A percentile compares a stretch with the other conserved stretches of the same genome.
Evolutionary conservation across 2,113 vertebrate genomes (phyloP).

Genomic region (Otocyon megalotis): DNA sequence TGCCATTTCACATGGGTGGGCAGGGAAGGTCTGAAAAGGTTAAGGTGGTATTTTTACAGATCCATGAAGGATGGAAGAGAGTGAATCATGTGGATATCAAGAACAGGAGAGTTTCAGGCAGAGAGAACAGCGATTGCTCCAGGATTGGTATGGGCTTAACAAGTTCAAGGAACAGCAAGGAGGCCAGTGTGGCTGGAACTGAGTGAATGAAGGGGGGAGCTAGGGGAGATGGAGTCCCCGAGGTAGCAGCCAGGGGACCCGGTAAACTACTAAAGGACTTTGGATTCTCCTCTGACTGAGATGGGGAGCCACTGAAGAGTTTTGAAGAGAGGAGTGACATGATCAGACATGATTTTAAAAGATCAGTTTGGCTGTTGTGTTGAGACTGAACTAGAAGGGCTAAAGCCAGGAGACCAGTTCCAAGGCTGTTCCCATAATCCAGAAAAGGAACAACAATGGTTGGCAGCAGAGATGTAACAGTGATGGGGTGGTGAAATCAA

Average conservation of each 20-base stretch:
- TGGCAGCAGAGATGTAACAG: neutral
- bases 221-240: neutral
- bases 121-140: neutral
- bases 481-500: neutral
- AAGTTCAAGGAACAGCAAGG: neutral
- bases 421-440: neutral
- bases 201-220: accelerated
- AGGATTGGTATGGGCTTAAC: neutral
- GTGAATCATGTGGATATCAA: neutral
- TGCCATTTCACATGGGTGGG: neutral
- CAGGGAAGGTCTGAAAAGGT: neutral
- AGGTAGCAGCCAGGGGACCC: neutral
- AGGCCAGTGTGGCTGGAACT: neutral
- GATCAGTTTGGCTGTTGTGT: neutral
- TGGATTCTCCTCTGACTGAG: neutral
- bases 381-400: neutral
- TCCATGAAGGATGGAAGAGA: neutral
- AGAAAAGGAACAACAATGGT: neutral
- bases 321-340: neutral
- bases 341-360: neutral
- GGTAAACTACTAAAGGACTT: neutral
- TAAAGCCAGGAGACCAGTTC: neutral
- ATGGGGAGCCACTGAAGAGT: neutral
- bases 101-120: neutral
- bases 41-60: neutral